phyloP scores from a whole-genome alignment of 2,113 vertebrate species.

The Galemys pyrenaicus region DNA sequence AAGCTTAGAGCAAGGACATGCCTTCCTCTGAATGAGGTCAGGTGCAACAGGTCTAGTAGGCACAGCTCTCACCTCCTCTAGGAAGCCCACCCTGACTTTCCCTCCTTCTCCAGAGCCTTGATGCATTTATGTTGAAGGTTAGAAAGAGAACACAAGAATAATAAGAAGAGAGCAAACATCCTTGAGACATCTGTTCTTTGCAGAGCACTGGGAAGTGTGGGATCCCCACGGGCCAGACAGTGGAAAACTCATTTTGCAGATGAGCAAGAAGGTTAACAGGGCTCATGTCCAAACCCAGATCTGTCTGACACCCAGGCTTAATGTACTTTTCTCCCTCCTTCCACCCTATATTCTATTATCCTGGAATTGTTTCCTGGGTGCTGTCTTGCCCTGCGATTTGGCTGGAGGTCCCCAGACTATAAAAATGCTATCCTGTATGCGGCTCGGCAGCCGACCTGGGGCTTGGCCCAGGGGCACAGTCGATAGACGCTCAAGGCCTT shows the following conservation, averaged over 20 bases:
- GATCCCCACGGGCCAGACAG: too few relatives aligned
- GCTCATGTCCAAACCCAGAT: neutral
- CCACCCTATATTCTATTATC: neutral
- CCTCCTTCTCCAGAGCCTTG: neutral
- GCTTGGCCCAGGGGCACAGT: neutral
- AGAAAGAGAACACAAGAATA: neutral
- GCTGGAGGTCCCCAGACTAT: neutral
- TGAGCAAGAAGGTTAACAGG: neutral
- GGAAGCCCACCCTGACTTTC: neutral
- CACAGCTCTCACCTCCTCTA: neutral
- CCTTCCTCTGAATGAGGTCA: neutral
- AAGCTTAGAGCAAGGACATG: neutral
- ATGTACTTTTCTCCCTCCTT: neutral
- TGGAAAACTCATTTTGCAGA: neutral
- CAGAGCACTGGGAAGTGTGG: rapidly evolving
- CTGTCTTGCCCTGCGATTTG: neutral
- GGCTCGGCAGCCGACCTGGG: rapidly evolving
- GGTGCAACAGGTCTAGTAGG: neutral
- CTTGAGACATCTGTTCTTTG: too few relatives aligned
- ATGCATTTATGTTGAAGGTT: neutral
- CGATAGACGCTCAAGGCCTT: neutral
- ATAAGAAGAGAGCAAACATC: neutral
- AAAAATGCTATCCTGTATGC: neutral
- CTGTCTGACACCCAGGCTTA: neutral
- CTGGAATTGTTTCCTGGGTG: neutral